A percentile compares a stretch with the other conserved stretches of the same genome.
Evolutionary conservation across 1,140 invertebrate genomes (phyloP).

Genomic region (Papilio helenus): DNA sequence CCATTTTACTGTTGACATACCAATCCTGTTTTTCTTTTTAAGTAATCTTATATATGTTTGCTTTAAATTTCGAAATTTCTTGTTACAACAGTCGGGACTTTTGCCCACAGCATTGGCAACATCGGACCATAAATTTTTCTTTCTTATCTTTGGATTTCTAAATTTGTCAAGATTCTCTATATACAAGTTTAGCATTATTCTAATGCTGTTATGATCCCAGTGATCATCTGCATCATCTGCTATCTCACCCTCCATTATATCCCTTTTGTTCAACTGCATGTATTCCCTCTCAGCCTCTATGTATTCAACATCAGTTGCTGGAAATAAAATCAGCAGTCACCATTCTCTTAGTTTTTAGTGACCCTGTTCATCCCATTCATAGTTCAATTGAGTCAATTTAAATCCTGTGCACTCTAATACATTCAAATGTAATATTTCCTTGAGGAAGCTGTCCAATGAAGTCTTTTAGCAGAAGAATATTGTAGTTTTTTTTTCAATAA

Average conservation of each 20-base stretch:
- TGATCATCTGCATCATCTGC: constrained; percentile 69
- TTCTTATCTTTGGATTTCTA: constrained; percentile 74
- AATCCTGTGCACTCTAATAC: not conserved
- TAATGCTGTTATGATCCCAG: constrained; percentile 70
- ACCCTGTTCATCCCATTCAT: constrained; percentile 40
- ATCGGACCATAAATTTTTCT: constrained; percentile 77
- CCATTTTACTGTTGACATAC: constrained; percentile 66
- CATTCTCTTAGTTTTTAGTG: constrained; percentile 42
- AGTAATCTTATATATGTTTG: constrained; percentile 73
- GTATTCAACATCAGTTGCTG: constrained; percentile 72
- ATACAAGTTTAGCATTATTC: constrained; percentile 65
- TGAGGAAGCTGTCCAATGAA: not conserved
- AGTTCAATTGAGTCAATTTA: constrained; percentile 43
- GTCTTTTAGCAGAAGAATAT: not conserved
- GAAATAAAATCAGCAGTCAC: constrained; percentile 58
- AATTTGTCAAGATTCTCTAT: constrained; percentile 75
- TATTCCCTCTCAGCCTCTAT: constrained; percentile 59
- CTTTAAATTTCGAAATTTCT: constrained; percentile 78
- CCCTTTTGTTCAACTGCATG: constrained; percentile 62
- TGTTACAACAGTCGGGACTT: constrained; percentile 72
- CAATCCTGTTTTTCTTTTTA: constrained; percentile 67
- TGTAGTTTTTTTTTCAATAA: not conserved
- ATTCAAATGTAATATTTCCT: not conserved
- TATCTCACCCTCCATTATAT: constrained; percentile 60
- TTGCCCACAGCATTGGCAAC: constrained; percentile 67